Conservation (phyloP, 2,888 invertebrate genomes). For the Aromia moschata region DNA sequence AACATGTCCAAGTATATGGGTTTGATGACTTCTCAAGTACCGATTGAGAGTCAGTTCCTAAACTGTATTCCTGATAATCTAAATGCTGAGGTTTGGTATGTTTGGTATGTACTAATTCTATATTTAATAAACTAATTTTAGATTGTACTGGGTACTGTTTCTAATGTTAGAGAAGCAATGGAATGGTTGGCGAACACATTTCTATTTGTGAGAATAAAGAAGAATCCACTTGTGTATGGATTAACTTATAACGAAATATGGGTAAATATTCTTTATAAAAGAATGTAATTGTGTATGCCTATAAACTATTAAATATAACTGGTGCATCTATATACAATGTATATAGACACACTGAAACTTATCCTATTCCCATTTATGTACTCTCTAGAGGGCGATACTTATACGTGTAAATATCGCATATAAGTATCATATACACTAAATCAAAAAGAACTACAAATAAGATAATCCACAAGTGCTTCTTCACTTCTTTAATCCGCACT, state of each 20-base stretch:
- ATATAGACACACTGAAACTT: no score
- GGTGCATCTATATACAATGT: no score
- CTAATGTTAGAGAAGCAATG: conserved; percentile 94
- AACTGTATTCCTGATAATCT: conserved; percentile 93
- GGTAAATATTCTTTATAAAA: conserved; percentile 62
- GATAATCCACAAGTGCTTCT: no score
- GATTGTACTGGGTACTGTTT: conserved; percentile 94
- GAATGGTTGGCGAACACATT: conserved; percentile 99
- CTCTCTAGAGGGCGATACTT: no score
- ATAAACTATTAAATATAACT: no score
- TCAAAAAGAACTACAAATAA: no score
- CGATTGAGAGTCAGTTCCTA: conserved; percentile 97
- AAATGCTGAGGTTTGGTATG: conserved; percentile 89
- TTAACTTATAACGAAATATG: conserved; percentile 69
- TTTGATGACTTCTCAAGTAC: conserved; percentile 93
- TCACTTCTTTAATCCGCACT: no score
- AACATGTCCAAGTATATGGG: conserved; percentile 94
- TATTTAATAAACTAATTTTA: conserved; percentile 52
- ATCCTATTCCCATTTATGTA: no score
- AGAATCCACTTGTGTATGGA: conserved; percentile 86
- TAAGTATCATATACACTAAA: no score
- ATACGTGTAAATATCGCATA: no score
- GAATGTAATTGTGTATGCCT: not conserved
- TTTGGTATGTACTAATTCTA: not conserved
- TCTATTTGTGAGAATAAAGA: conserved; percentile 90